phyloP scores from a whole-genome alignment of 2,797 vertebrate genomes.

The Ciconia nigra region DNA sequence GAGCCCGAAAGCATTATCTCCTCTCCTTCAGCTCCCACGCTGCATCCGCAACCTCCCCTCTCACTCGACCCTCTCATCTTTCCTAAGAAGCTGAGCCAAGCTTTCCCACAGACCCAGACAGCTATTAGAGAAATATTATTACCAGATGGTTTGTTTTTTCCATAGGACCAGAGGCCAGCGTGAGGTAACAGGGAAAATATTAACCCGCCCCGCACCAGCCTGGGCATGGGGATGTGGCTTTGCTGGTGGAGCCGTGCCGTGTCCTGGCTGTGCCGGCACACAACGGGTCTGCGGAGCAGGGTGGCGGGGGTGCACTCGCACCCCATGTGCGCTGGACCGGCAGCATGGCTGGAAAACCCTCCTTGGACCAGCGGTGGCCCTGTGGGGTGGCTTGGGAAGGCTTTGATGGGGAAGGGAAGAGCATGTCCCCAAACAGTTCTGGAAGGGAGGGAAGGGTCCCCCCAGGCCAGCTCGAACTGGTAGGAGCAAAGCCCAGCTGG shows the following conservation, averaged over 20 bases:
- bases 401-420: not conserved
- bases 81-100: conserved; percentile 65
- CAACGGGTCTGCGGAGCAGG: not conserved
- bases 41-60: not conserved
- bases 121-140: conserved; percentile 70
- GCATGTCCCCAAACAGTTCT: not conserved
- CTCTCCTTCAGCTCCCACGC: not conserved
- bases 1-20: not conserved
- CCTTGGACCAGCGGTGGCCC: accelerated
- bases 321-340: accelerated
- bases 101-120: conserved; percentile 67
- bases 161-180: conserved; percentile 51
- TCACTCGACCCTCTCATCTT: not conserved
- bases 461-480: accelerated
- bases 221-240: not conserved
- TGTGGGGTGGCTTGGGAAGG: not conserved
- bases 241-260: accelerated
- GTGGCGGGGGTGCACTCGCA: accelerated
- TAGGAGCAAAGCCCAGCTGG: not conserved
- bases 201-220: conserved; percentile 57
- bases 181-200: conserved; percentile 57
- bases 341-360: not conserved
- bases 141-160: conserved; percentile 75
- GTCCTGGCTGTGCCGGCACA: accelerated
- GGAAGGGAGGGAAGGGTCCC: not conserved